These are phyloP conservation scores for Gymnobelideus leadbeateri DNA, from an alignment of 2,113 vertebrate genomes.

Conservation along the genomic window DNA sequence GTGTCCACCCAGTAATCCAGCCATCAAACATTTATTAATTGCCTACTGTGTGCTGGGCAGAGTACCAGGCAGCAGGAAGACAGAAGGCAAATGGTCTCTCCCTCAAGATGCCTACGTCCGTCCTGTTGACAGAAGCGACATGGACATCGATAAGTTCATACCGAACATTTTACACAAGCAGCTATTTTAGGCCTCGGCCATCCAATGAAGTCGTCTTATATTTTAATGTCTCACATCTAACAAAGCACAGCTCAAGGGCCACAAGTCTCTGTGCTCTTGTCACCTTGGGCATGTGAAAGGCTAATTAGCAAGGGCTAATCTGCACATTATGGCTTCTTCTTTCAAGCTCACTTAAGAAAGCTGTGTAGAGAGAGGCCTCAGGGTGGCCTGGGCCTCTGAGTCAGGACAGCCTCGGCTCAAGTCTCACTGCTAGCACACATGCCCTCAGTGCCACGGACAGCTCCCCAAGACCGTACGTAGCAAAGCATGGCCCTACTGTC, in stretches of 20 bases:
- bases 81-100: background rate
- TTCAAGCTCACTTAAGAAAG: background rate
- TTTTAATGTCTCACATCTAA: background rate
- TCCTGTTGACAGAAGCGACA: background rate
- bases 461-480: background rate
- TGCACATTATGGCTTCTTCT: background rate
- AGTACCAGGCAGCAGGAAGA: no score
- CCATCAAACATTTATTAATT: background rate
- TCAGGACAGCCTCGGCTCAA: no score
- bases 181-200: background rate
- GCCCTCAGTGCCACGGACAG: no score
- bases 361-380: rapidly evolving
- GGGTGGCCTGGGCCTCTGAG: no score
- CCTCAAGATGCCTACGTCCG: no score
- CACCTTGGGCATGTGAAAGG: no score
- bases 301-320: background rate
- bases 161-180: no score
- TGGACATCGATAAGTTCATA: no score
- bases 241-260: background rate
- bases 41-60: background rate
- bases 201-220: background rate
- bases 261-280: no score
- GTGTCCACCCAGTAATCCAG: background rate
- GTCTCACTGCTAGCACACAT: no score
- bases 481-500: no score